These are phyloP conservation scores for Dolichoris vasculosae DNA, from an alignment of 1,140 invertebrate species.

Conservation along the genomic window DNA sequence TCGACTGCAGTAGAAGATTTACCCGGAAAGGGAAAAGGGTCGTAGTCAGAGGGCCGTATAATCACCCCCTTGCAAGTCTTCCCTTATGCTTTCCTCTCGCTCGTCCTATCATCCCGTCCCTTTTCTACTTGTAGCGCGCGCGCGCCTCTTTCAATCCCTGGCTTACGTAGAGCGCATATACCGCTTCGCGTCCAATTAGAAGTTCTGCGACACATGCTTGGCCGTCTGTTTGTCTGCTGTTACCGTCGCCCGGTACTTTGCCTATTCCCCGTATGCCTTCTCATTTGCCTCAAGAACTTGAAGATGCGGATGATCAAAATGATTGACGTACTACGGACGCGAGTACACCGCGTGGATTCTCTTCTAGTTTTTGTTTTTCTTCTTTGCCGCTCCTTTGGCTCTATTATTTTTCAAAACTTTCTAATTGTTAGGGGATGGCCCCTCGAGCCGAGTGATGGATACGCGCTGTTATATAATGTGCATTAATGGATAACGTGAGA, in stretches of 20 bases:
- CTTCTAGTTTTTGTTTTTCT: not conserved
- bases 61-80: slow-evolving; percentile 49
- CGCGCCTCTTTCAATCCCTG: slow-evolving; percentile 40
- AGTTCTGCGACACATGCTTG: slow-evolving; percentile 35
- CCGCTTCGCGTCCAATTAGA: slow-evolving; percentile 43
- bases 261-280: not conserved
- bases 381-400: not conserved
- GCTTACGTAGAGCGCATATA: not conserved
- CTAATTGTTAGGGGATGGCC: not conserved
- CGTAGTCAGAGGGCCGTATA: slow-evolving; percentile 44
- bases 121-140: slow-evolving; percentile 27
- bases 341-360: not conserved
- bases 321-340: slow-evolving; percentile 20
- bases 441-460: not conserved
- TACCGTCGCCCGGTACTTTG: not conserved
- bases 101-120: slow-evolving; percentile 5
- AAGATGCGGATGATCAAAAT: slow-evolving; percentile 36
- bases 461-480: not conserved
- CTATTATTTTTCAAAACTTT: slow-evolving; percentile 29
- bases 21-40: slow-evolving; percentile 49
- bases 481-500: not conserved
- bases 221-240: slow-evolving; percentile 21
- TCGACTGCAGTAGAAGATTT: slow-evolving; percentile 3
- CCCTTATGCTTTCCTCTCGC: slow-evolving; percentile 17
- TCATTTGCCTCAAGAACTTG: slow-evolving; percentile 23